Evolutionary conservation across 2,113 vertebrate species (phyloP).

Genomic region (Promerops cafer): DNA sequence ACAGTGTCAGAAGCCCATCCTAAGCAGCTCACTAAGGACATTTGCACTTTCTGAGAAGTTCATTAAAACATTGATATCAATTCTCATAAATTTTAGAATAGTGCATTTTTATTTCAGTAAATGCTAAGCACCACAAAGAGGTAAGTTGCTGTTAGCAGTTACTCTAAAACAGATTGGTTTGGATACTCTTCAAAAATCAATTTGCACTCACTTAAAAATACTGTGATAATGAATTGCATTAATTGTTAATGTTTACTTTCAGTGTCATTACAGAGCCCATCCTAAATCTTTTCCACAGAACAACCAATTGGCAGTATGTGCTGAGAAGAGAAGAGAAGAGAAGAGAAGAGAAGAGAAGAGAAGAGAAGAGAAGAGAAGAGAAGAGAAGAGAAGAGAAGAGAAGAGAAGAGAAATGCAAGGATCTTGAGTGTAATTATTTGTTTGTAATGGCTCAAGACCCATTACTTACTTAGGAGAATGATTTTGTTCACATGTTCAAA

Average conservation of each 20-base stretch:
- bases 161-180: background rate
- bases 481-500: background rate
- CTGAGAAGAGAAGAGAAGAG: background rate
- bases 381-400: background rate
- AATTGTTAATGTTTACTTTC: slow-evolving; percentile 53
- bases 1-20: background rate
- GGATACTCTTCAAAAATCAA: background rate
- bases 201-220: background rate
- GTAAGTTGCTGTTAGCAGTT: background rate
- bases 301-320: background rate
- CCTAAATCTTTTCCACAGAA: background rate
- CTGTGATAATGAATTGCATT: slow-evolving; percentile 55
- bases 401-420: background rate
- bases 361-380: background rate
- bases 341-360: background rate
- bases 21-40: background rate
- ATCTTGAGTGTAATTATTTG: background rate
- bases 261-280: background rate
- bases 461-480: background rate
- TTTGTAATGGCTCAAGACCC: background rate
- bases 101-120: slow-evolving; percentile 36
- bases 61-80: background rate
- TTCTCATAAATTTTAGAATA: slow-evolving; percentile 22
- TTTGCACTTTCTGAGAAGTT: slow-evolving; percentile 1
- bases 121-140: background rate